These are phyloP conservation scores for Cyclophora punctaria DNA, from an alignment of 2,888 invertebrate genomes.

Conservation along the genomic window DNA sequence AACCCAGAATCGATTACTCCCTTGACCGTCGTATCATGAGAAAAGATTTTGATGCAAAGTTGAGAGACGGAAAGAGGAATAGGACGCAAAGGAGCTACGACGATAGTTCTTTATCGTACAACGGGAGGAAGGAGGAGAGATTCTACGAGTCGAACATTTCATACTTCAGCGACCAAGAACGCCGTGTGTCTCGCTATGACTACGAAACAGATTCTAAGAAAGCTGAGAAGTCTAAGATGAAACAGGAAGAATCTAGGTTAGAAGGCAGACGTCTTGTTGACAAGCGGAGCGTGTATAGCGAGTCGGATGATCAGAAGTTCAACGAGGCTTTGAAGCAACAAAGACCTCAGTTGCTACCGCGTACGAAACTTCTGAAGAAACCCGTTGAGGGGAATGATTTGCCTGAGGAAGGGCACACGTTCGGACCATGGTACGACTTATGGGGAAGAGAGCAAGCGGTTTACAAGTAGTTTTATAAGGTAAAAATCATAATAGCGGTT, in stretches of 20 bases:
- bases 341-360: slow-evolving; percentile 77
- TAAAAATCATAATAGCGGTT: slow-evolving; percentile 25
- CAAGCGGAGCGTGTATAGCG: slow-evolving; percentile 61
- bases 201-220: slow-evolving; percentile 72
- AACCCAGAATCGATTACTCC: slow-evolving; percentile 66
- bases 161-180: slow-evolving; percentile 63
- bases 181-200: slow-evolving; percentile 58
- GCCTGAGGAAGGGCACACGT: slow-evolving; percentile 80
- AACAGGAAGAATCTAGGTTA: slow-evolving; percentile 64
- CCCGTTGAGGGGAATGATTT: slow-evolving; percentile 61
- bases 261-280: slow-evolving; percentile 60
- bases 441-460: slow-evolving; percentile 86
- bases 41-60: slow-evolving; percentile 55
- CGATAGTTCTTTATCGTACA: slow-evolving; percentile 60
- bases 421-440: slow-evolving; percentile 92
- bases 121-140: slow-evolving; percentile 59
- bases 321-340: slow-evolving; percentile 69
- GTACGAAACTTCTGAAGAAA: slow-evolving; percentile 81
- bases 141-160: slow-evolving; percentile 67
- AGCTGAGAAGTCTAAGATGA: slow-evolving; percentile 67
- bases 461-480: slow-evolving; percentile 60
- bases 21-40: slow-evolving; percentile 56
- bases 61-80: slow-evolving; percentile 44
- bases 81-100: slow-evolving; percentile 61
- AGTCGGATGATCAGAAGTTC: slow-evolving; percentile 73